These are phyloP conservation scores for Zapus hudsonius DNA, from an alignment of 2,113 vertebrate genomes.

Conservation along the genomic window DNA sequence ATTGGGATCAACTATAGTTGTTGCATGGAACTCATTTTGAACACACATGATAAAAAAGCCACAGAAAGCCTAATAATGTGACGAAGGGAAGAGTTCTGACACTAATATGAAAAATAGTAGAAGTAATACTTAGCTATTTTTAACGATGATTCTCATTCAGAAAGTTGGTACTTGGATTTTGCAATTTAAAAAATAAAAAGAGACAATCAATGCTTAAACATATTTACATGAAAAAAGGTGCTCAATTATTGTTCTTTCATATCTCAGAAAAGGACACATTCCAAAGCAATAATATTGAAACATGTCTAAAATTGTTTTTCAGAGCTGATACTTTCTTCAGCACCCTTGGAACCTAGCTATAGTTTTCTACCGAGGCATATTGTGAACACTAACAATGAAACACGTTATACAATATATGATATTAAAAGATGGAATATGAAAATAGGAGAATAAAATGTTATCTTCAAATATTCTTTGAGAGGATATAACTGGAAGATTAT, in stretches of 20 bases:
- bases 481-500: neutral
- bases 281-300: neutral
- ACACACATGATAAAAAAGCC: neutral
- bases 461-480: constrained; percentile 23
- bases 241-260: neutral
- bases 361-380: neutral
- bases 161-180: neutral
- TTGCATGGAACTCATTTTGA: neutral
- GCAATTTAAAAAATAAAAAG: neutral
- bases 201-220: neutral
- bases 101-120: neutral
- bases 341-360: neutral
- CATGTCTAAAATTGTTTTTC: neutral
- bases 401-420: neutral
- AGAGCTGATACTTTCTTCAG: neutral
- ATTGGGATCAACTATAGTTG: fast-evolving
- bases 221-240: neutral
- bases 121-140: neutral
- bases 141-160: neutral
- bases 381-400: neutral
- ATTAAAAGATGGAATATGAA: neutral
- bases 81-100: neutral
- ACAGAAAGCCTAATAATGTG: neutral
- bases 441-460: neutral
- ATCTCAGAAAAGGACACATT: neutral